Base-by-base conservation (phyloP, 1,140 invertebrate genomes). In the Acromyrmex charruanus region DNA sequence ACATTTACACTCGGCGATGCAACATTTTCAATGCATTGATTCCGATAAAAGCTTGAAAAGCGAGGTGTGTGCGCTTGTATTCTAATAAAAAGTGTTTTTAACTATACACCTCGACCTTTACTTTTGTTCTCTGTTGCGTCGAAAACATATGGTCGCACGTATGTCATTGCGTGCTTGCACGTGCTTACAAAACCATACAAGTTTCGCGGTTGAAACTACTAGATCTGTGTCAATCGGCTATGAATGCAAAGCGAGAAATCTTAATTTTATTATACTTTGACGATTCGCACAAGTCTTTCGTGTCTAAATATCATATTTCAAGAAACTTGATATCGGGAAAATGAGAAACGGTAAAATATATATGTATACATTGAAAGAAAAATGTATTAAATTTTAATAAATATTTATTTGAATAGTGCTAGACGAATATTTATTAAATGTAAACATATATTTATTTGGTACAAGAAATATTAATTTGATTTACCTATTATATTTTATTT, bases 161-260 rank as follows among this genome's bases (percentile, higher is more conserved):
- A 5, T 7, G 28, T n/a, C 44, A 31, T 14, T 25, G 10, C 61
- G n/a, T 18, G 16, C 9, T 35, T 39, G 85, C 88, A 92, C 85
- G 88, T 90, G 90, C 79, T 55, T 39, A 82, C 16, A 81, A 82
- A 72, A 61, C 7, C 59, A 25, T 91, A 91, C 66, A 87, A 31
- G 85, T 90, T 91, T 93, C 81, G 82, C 77, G 89, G 87, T 89
- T 91, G 88, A 92, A 91, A 92, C 88, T 85, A 85, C 91, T 91
- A 92, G 86, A 93, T 86, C 84, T 69, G 82, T 77, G 87, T 85
- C 85, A 69, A 66, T 65, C 53, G 58, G 61, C 51, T 58, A 44
- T 69, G 58, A 85, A 90, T 88, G 58, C 80, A 89, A 79, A 85
- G 18, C 86, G 68, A 84, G 86, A 88, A 72, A 58, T 85, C 87